Base-by-base conservation (phyloP, 2,888 invertebrate species). In the Cheiracanthium punctorium region DNA sequence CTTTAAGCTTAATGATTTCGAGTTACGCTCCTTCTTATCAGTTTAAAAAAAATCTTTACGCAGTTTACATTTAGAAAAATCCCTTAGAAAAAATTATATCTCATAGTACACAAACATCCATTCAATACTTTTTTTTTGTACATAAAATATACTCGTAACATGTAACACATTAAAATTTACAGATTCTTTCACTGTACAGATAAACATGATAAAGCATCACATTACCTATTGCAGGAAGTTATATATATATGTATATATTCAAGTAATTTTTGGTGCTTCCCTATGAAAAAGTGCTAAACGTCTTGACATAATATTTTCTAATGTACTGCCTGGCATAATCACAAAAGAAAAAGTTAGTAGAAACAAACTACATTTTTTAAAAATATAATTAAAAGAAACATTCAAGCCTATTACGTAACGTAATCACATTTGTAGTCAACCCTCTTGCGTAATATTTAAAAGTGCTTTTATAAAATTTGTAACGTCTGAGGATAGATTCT, bases 11-110 rank as follows among this genome's bases (percentile, higher is more conserved):
- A n/a, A n/a, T n/a, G n/a, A n/a, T n/a, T n/a, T n/a, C n/a, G n/a
- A n/a, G 24, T 17, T 58, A 58, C 24, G 24, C 12, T 58, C 58
- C 58, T 58, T 58, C 24, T 1, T 24, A 58, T 58, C 58, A 58
- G 24, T 58, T 7, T 20, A 17, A 24, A 5, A 24, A 24, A 24
- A 1, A 5, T 58, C 2, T 37, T 58, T 20, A 48, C 2, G 7
- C 48, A 48, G 48, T 48, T 37, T 48, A 58, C 58, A 58, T 58
- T 58, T 58, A 58, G 58, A 58, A 58, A 58, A 58, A 14, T 17
- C 58, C 24, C 4, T 58, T 58, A 58, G 58, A 58, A 58, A 58
- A 58, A 58, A 58, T 58, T 58, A 58, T 58, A 58, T 58, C 58
- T 58, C 24, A 24, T 58, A 4, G 5, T 58, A 58, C 58, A 58